Evolutionary conservation across 2,797 vertebrate genomes (phyloP).

Genomic region (Hafferia zeledoni): DNA sequence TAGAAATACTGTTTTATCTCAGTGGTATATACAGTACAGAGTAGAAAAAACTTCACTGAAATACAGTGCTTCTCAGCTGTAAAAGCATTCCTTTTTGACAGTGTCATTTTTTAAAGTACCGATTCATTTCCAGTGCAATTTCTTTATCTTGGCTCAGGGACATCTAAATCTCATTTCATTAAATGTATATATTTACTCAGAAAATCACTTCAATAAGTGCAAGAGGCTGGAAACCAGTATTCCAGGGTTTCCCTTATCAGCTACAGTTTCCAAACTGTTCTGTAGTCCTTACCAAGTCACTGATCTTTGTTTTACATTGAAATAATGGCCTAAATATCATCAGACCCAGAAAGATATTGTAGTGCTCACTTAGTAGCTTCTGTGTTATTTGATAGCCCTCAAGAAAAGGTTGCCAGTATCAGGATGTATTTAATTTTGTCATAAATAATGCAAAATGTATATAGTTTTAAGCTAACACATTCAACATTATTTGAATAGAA

Average conservation of each 20-base stretch:
- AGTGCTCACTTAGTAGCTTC: neutral
- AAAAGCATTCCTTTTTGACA: constrained; percentile 3
- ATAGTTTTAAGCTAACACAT: neutral
- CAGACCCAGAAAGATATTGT: neutral
- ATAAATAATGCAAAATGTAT: neutral
- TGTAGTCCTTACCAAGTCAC: neutral
- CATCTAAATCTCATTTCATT: constrained; percentile 13
- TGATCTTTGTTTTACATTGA: neutral
- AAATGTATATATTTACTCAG: constrained; percentile 16
- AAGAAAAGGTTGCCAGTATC: neutral
- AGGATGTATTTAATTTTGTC: neutral
- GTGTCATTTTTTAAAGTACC: neutral
- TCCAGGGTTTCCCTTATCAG: neutral
- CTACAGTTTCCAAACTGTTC: neutral
- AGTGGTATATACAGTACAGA: neutral
- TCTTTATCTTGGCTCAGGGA: constrained; percentile 20
- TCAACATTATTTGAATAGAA: neutral
- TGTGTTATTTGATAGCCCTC: neutral
- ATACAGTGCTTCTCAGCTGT: neutral
- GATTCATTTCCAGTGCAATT: neutral
- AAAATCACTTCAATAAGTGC: neutral
- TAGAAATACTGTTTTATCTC: neutral
- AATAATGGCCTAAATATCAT: neutral
- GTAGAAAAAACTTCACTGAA: neutral
- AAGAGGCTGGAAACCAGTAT: neutral